Conservation (phyloP, 2,888 invertebrate species). For the Pristionchus japonicus region DNA sequence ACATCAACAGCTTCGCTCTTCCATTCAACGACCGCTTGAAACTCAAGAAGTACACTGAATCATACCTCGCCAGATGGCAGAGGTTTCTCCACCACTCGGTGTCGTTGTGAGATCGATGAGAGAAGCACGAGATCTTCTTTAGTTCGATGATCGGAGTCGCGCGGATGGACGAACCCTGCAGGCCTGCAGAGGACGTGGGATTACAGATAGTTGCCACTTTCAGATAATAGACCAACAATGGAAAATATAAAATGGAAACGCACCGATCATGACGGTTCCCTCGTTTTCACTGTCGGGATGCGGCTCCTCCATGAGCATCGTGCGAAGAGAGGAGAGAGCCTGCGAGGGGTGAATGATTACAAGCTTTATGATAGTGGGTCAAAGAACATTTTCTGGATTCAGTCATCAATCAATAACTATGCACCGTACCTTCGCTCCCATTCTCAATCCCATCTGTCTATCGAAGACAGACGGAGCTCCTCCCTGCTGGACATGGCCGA, state of each 20-base stretch:
- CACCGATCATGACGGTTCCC: conserved; percentile 16
- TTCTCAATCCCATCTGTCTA: conserved; percentile 44
- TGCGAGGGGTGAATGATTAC: neutral
- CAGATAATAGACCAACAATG: neutral
- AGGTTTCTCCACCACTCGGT: conserved; percentile 44
- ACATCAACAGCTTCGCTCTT: no score
- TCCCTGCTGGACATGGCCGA: conserved; percentile 43
- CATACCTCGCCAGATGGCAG: conserved; percentile 18
- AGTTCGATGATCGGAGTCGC: neutral
- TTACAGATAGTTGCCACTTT: neutral
- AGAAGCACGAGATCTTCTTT: conserved; percentile 36
- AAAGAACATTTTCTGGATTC: no score
- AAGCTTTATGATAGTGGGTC: no score
- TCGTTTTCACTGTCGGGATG: conserved; percentile 16
- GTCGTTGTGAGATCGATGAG: conserved; percentile 36
- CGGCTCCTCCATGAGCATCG: neutral
- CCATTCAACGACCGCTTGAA: no score
- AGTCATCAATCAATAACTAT: neutral
- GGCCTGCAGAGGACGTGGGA: neutral
- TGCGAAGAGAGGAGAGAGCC: neutral
- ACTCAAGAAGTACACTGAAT: neutral
- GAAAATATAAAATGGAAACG: neutral
- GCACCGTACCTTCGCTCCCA: conserved; percentile 37
- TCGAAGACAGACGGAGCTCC: conserved; percentile 40
- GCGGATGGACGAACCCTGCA: conserved; percentile 28